Percentiles rank a stretch among this genome's conserved stretches.
These are phyloP conservation scores for Miniopterus natalensis DNA, from an alignment of 2,113 vertebrate genomes.

Conservation along the genomic window DNA sequence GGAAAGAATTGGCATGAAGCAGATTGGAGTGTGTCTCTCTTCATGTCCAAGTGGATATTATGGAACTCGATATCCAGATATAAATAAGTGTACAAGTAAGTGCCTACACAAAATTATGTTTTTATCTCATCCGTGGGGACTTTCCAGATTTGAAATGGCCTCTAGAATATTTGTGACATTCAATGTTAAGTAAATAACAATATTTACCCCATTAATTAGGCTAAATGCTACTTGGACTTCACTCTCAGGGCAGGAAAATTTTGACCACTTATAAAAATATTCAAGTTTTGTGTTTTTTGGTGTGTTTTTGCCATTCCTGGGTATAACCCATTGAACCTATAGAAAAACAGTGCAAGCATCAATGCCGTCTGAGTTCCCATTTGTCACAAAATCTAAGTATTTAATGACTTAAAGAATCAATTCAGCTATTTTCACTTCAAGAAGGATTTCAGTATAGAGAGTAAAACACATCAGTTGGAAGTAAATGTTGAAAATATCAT, in stretches of 20 bases:
- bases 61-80: constrained; percentile 96
- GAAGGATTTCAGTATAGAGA: background rate
- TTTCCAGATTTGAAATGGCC: constrained; percentile 44
- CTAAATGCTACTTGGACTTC: background rate
- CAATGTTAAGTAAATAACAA: constrained; percentile 7
- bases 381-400: background rate
- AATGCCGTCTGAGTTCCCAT: background rate
- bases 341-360: background rate
- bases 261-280: background rate
- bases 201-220: constrained; percentile 39
- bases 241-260: background rate
- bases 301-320: background rate
- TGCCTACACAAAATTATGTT: constrained; percentile 74
- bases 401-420: constrained; percentile 36
- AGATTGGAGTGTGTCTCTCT: constrained; percentile 97
- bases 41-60: constrained; percentile 98
- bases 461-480: constrained; percentile 18
- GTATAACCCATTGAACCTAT: background rate
- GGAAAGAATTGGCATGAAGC: constrained; percentile 98
- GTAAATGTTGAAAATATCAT: background rate
- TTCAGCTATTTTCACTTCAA: constrained; percentile 29
- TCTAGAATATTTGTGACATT: constrained; percentile 40
- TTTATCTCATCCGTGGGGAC: constrained; percentile 71
- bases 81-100: constrained; percentile 99
- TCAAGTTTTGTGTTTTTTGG: background rate